Percentiles rank a stretch among this genome's conserved stretches.
phyloP scores from a whole-genome alignment of 2,888 invertebrate species.

The Mythimna loreyi region DNA sequence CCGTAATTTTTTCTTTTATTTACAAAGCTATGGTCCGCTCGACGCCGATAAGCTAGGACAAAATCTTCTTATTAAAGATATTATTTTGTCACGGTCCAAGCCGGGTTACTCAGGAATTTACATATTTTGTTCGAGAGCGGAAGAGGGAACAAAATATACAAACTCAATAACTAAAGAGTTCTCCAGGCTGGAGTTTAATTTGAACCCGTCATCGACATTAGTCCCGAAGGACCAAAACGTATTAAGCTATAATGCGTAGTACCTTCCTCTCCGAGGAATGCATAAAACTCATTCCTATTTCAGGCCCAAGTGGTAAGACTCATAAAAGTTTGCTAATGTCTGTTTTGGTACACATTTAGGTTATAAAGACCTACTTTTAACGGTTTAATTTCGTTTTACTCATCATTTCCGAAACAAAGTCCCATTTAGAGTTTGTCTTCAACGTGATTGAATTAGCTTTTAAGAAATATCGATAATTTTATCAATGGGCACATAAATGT shows the following conservation, averaged over 20 bases:
- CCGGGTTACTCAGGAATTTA: conserved; percentile 56
- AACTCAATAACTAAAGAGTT: conserved; percentile 49
- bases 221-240: conserved; percentile 34
- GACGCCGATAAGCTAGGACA: conserved; percentile 53
- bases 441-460: conserved; percentile 32
- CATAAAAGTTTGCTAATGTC: conserved; percentile 54
- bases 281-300: conserved; percentile 46
- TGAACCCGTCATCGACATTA: conserved; percentile 43
- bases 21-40: conserved; percentile 44
- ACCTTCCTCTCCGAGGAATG: conserved; percentile 25
- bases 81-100: conserved; percentile 56
- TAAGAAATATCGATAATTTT: conserved; percentile 36
- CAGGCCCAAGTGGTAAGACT: conserved; percentile 30
- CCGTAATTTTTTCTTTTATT: conserved; percentile 57
- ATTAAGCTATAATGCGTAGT: conserved; percentile 48
- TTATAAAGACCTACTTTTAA: conserved; percentile 39
- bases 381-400: conserved; percentile 41
- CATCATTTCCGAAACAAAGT: conserved; percentile 30
- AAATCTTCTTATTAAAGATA: conserved; percentile 59
- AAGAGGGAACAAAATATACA: conserved; percentile 43
- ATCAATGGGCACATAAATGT: conserved; percentile 45
- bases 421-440: conserved; percentile 26
- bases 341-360: conserved; percentile 40
- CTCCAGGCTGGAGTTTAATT: conserved; percentile 52
- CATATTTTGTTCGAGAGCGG: conserved; percentile 55